Evolutionary conservation across 1,140 invertebrate genomes (phyloP).

Genomic region (Pogonognathellus flavescens): DNA sequence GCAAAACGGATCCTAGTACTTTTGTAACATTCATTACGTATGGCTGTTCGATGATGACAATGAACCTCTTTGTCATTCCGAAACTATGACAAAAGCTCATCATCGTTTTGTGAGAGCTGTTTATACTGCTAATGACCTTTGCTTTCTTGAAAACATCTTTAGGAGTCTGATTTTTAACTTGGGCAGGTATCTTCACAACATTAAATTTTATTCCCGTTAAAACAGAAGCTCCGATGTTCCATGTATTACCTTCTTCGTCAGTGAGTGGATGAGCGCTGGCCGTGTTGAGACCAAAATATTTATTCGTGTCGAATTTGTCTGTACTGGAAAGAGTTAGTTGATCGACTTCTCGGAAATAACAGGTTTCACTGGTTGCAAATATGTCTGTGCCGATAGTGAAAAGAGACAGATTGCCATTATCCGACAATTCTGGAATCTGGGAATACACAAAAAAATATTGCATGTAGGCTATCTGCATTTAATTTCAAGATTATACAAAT

Average conservation of each 20-base stretch:
- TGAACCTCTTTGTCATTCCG: slow-evolving; percentile 72
- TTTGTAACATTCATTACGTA: slow-evolving; percentile 58
- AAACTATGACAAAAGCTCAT: slow-evolving; percentile 71
- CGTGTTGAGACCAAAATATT: slow-evolving; percentile 58
- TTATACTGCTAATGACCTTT: slow-evolving; percentile 68
- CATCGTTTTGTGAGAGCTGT: slow-evolving; percentile 68
- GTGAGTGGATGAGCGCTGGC: slow-evolving; percentile 66
- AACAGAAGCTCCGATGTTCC: slow-evolving; percentile 62
- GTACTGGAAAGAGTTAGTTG: slow-evolving; percentile 3
- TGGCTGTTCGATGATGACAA: slow-evolving; percentile 71
- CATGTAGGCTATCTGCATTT: no score
- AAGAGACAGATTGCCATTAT: slow-evolving; percentile 58
- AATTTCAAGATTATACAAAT: no score
- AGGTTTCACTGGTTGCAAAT: slow-evolving; percentile 60
- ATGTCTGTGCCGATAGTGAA: slow-evolving; percentile 59
- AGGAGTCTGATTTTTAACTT: slow-evolving; percentile 29
- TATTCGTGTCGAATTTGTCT: slow-evolving; percentile 64
- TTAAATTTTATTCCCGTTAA: slow-evolving; percentile 63
- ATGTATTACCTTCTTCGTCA: slow-evolving; percentile 62
- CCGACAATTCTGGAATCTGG: slow-evolving; percentile 62
- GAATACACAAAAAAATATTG: slow-evolving; percentile 4
- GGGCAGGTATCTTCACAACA: slow-evolving; percentile 63
- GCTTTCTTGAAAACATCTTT: slow-evolving; percentile 65
- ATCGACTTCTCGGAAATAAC: slow-evolving; percentile 60
- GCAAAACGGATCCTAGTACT: slow-evolving; percentile 66